Base-by-base conservation (phyloP, 2,113 vertebrate species). In the Trochalopteron elliotii region DNA sequence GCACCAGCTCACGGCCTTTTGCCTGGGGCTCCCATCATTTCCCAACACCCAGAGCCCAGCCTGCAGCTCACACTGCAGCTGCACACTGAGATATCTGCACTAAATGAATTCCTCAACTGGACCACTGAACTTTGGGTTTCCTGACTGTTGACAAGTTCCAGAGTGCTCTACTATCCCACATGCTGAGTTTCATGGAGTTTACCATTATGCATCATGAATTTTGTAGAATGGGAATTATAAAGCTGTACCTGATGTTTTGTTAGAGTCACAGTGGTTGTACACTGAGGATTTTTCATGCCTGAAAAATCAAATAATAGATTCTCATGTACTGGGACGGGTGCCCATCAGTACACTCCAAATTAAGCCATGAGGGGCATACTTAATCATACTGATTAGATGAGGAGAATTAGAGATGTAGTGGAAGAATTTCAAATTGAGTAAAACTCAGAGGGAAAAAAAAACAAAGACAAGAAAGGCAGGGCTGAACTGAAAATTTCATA, bases 391-490 rank as follows among this genome's bases (percentile, higher is more conserved):
- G 42, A 68, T 95, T 83, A 84, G 37, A n/a, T 1, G 1, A 53
- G 5, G 55, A 50, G 39, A 68, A 45, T 61, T 69, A 57, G 74
- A 63, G 59, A 61, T 33, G 13, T 45, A 70, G 39, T 30, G 19
- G 33, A 59, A 90, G 35, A 92, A 61, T 83, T 59, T 69, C 25
- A 56, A 76, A 30, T 67, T 56, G 49, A 79, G 11, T 50, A 72
- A 95, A 71, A 17, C n/a, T 39, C n/a, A 15, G 15, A 37, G 83
- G 19, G 42, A 16, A 42, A 37, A 44, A 39, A 40, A 42, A 68
- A 50, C 0, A 0, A 84, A 50, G 7, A 0, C 2, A 28, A 37
- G 35, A 28, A 60, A n/a, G 9, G 4, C 24, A 25, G 44, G 33
- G 18, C 40, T 75, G 56, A 64, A 52, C 12, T n/a, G 64, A 44